Evolutionary conservation across 2,888 invertebrate species (phyloP), one percentile per base, ranked within the genome.

Genomic region (Catonia carolina): DNA sequence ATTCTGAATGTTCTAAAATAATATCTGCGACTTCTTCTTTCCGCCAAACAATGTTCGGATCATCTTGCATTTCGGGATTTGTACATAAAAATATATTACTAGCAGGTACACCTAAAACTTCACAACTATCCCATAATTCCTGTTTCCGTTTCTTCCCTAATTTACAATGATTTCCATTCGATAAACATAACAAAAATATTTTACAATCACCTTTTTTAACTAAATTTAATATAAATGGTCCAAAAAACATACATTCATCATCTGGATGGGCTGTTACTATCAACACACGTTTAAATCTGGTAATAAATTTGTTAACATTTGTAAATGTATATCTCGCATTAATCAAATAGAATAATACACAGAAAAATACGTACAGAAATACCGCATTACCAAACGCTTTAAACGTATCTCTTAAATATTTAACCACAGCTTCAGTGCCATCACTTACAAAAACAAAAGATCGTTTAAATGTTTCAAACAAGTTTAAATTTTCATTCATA

Each of bases 181-280:
- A 88, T 63, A 96, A 77, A 72, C 95, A 96, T 52, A 95, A 76
- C 53, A 96, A 69, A 72, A 86, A 86, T 36, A 95, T 83, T 62
- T 82, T 78, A 67, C 82, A 82, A 63, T 80, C 78, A 63, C 80
- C 77, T 47, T 81, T 77, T 64, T 79, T 80, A 1, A 74, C 69
- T 59, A 89, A 74, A 69, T 85, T 78, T 61, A 86, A 78, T 61
- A 94, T 82, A 37, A 89, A 81, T 15, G 99, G 99, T 1, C 94
- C 92, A 72, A 99, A 99, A 73, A 99, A 99, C 98, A 99, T 97
- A 66, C 92, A 92, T 72, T 99, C 98, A 72, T 99, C 98, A 73
- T 99, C 98, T 14, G 98, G 98, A 76, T 99, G 99, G 18, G 98
- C 95, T 41, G 83, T 89, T 1, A 97, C 84, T 4, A 27, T 27